phyloP scores from a whole-genome alignment of 1,140 invertebrate genomes.

The Nephila pilipes region DNA sequence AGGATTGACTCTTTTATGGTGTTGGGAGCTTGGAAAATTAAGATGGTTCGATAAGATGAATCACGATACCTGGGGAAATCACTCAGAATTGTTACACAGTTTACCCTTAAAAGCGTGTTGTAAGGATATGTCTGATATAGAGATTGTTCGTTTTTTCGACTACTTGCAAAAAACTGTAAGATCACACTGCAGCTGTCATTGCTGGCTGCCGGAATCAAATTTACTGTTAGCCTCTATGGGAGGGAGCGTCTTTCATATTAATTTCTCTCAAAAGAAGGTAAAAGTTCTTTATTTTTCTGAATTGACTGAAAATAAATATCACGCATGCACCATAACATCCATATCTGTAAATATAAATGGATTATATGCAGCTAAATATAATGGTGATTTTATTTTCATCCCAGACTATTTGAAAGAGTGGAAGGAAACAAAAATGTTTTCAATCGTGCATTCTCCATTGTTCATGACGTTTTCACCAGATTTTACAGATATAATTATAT shows the following conservation, averaged over 20 bases:
- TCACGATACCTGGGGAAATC: constrained; percentile 24
- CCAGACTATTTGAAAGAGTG: not conserved
- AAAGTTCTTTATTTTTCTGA: constrained; percentile 21
- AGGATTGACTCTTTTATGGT: not conserved
- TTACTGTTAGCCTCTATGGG: constrained; percentile 23
- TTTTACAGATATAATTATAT: not conserved
- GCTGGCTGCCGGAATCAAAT: not conserved
- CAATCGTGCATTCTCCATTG: not conserved
- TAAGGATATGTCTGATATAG: not conserved
- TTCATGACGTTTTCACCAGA: constrained; percentile 30
- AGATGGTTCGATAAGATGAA: constrained; percentile 15
- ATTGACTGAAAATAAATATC: not conserved
- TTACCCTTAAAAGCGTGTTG: not conserved
- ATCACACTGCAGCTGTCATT: not conserved
- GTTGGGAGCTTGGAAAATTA: not conserved
- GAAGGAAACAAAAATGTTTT: not conserved
- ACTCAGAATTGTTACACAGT: constrained; percentile 31
- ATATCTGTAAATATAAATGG: not conserved
- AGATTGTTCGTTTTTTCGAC: constrained; percentile 48
- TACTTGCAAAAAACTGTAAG: constrained; percentile 1
- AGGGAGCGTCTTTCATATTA: not conserved
- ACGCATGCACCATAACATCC: not conserved
- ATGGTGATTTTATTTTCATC: constrained; percentile 36
- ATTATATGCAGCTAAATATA: constrained; percentile 1
- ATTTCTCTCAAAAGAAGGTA: not conserved